Evolutionary conservation across 2,113 vertebrate genomes (phyloP).

Genomic region (Ranitomeya imitator): DNA sequence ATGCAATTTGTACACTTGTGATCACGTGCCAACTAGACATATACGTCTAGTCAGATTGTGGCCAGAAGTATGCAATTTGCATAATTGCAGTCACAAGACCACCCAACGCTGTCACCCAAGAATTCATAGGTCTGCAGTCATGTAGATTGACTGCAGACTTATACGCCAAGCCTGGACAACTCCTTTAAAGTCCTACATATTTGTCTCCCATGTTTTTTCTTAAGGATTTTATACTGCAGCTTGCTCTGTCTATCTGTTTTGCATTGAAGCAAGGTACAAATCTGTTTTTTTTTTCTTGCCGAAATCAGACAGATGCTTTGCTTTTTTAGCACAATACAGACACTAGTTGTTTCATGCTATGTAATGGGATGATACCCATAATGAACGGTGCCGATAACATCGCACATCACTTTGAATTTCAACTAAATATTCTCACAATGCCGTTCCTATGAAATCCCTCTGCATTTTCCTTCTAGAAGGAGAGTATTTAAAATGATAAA

Average conservation of each 20-base stretch:
- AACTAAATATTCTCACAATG: constrained; percentile 18
- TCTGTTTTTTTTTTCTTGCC: background rate
- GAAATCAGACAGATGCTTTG: background rate
- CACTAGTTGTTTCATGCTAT: background rate
- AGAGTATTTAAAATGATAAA: constrained; percentile 55
- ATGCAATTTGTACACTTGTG: too few species aligned
- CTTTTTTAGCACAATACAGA: background rate
- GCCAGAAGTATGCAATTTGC: too few species aligned
- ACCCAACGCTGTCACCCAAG: too few species aligned
- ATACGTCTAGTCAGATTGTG: too few species aligned
- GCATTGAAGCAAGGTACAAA: background rate
- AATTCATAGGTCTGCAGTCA: too few species aligned
- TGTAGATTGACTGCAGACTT: too few species aligned
- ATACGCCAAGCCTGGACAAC: too few species aligned
- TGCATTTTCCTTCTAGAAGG: constrained; percentile 33
- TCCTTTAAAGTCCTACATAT: background rate
- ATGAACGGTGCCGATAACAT: constrained; percentile 31
- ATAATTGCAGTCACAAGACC: too few species aligned
- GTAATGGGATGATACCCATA: constrained; percentile 17
- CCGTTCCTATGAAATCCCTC: background rate
- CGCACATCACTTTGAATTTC: constrained; percentile 33
- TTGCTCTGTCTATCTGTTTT: background rate
- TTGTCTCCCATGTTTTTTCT: background rate
- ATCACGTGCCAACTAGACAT: too few species aligned
- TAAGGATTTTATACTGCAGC: background rate